Percentiles rank a stretch among this genome's conserved stretches.
phyloP scores from a whole-genome alignment of 2,888 invertebrate species.

The Apantesis nais region DNA sequence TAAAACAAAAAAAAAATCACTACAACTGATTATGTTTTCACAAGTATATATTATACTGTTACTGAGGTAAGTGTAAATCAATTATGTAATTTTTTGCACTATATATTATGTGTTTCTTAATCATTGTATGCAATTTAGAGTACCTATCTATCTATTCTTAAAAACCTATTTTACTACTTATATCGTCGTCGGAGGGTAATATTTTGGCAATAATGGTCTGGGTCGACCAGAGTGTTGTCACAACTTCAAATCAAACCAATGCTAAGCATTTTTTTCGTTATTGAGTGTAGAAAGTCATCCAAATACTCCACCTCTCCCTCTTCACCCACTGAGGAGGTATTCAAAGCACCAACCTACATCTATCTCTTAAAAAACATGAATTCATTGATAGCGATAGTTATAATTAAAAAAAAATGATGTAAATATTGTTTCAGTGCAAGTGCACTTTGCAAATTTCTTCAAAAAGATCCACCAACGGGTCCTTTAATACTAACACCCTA shows the following conservation, averaged over 20 bases:
- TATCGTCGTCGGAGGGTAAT: neutral
- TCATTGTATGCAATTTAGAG: too few relatives aligned
- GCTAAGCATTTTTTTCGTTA: too few relatives aligned
- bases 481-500: slow-evolving; percentile 36
- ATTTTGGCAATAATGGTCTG: neutral
- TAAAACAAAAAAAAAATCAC: neutral
- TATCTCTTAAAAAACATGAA: too few relatives aligned
- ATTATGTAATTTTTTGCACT: neutral
- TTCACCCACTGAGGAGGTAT: too few relatives aligned
- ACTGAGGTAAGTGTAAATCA: neutral
- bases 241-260: too few relatives aligned
- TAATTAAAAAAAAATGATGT: too few relatives aligned
- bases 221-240: too few relatives aligned
- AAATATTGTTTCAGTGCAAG: slow-evolving; percentile 12
- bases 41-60: neutral
- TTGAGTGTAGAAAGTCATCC: too few relatives aligned
- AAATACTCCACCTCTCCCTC: too few relatives aligned
- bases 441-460: slow-evolving; percentile 11
- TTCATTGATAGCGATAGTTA: neutral
- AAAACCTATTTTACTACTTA: too few relatives aligned
- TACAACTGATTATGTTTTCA: neutral
- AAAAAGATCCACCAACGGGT: neutral
- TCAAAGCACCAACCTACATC: too few relatives aligned
- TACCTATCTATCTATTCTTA: too few relatives aligned
- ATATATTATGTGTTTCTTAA: neutral